Conservation (phyloP, 35 echinoderm and acorn worm genomes). For the Ptychodera flava region DNA sequence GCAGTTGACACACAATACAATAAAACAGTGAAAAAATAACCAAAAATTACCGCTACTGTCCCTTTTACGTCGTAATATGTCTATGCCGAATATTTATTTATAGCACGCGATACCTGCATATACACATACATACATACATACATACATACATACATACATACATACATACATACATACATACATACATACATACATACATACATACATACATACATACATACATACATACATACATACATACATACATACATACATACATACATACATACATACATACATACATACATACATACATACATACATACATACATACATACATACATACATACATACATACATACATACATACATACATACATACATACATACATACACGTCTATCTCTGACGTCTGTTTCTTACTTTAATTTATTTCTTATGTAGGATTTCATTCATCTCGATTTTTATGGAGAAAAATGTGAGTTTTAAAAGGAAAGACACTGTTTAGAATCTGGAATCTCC, state of each 20-base stretch:
- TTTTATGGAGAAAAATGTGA: too few species aligned
- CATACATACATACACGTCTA: not conserved
- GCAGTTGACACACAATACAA: too few species aligned
- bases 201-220: not conserved
- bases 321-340: not conserved
- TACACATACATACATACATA: slow-evolving; percentile 2
- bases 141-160: not conserved
- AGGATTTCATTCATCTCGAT: not conserved
- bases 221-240: not conserved
- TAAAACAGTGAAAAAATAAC: too few species aligned
- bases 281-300: not conserved
- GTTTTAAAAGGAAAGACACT: too few species aligned
- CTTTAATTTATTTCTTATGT: not conserved
- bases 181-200: slow-evolving; percentile 2
- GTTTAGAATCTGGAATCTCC: too few species aligned
- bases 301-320: not conserved
- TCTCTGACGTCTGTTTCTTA: not conserved
- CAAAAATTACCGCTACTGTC: too few species aligned
- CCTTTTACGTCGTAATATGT: too few species aligned
- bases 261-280: not conserved
- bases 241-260: not conserved
- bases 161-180: not conserved
- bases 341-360: not conserved
- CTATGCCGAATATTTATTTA: too few species aligned
- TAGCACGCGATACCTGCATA: not conserved